Percentiles rank a stretch among this genome's conserved stretches.
Conservation (phyloP, 2,888 invertebrate genomes). For the Papilio elwesi region DNA sequence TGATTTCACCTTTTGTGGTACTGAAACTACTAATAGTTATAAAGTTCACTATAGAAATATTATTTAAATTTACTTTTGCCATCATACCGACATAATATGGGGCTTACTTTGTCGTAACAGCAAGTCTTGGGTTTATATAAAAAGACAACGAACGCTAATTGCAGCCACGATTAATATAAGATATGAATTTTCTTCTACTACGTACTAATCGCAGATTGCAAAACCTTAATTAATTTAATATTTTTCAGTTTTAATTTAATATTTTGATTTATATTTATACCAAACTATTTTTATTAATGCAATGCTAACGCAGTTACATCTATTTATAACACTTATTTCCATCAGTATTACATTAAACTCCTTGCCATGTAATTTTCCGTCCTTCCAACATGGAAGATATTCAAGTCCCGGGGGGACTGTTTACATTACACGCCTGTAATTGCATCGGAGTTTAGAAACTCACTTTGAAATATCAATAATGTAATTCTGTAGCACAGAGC, state of each 20-base stretch:
- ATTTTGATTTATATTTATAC: no score
- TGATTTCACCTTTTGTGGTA: constrained; percentile 68
- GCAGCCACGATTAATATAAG: no score
- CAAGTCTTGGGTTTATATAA: no score
- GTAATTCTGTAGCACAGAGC: constrained; percentile 12
- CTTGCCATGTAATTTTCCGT: constrained; percentile 15
- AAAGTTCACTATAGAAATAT: constrained; percentile 30
- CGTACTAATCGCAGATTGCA: no score
- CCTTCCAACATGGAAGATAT: constrained; percentile 19
- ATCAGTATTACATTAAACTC: background rate
- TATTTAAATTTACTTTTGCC: background rate
- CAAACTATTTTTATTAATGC: no score
- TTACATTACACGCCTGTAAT: constrained; percentile 31
- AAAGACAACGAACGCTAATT: no score
- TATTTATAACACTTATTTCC: background rate
- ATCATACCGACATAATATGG: background rate
- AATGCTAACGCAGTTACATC: background rate
- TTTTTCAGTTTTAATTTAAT: no score
- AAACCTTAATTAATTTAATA: no score
- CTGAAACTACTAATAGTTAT: constrained; percentile 44
- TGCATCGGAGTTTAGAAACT: constrained; percentile 16
- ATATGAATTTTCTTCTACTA: no score
- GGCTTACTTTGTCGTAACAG: no score
- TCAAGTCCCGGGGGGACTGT: constrained; percentile 26
- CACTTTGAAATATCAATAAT: constrained; percentile 27